These are phyloP conservation scores for Heterodera schachtii DNA, from an alignment of 1,140 invertebrate species.

Conservation along the genomic window DNA sequence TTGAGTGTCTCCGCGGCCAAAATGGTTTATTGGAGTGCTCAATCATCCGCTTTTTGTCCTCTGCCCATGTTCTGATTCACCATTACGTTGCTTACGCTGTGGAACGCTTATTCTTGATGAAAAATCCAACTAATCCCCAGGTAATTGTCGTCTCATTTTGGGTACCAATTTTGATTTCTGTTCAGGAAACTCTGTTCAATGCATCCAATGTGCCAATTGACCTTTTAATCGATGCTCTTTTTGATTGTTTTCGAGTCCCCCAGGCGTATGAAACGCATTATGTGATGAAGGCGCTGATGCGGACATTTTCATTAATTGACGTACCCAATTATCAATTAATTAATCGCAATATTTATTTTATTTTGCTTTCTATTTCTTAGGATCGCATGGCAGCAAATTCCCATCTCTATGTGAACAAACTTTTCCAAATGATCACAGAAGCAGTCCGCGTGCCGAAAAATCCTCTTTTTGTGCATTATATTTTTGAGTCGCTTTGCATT, in stretches of 20 bases:
- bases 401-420: conserved; percentile 34
- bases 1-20: conserved; percentile 68
- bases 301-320: conserved; percentile 47
- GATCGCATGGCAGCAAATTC: conserved; percentile 34
- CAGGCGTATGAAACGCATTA: conserved; percentile 43
- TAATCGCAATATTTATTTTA: background rate
- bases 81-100: conserved; percentile 88
- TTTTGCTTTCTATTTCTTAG: conserved; percentile 29
- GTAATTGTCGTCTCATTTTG: conserved; percentile 12
- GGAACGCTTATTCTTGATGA: conserved; percentile 79
- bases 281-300: conserved; percentile 54
- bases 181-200: conserved; percentile 38
- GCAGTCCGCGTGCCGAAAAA: conserved; percentile 68
- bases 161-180: background rate
- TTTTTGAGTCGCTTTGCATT: conserved; percentile 69
- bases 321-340: conserved; percentile 34
- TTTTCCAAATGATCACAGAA: conserved; percentile 33
- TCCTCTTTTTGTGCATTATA: conserved; percentile 69
- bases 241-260: conserved; percentile 38
- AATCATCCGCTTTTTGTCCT: conserved; percentile 76
- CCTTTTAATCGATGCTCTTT: conserved; percentile 37
- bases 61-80: conserved; percentile 82
- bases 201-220: conserved; percentile 42
- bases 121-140: conserved; percentile 22
- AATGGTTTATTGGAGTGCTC: conserved; percentile 59